phyloP scores from a whole-genome alignment of 2,113 vertebrate genomes.

The Clarias magur region DNA sequence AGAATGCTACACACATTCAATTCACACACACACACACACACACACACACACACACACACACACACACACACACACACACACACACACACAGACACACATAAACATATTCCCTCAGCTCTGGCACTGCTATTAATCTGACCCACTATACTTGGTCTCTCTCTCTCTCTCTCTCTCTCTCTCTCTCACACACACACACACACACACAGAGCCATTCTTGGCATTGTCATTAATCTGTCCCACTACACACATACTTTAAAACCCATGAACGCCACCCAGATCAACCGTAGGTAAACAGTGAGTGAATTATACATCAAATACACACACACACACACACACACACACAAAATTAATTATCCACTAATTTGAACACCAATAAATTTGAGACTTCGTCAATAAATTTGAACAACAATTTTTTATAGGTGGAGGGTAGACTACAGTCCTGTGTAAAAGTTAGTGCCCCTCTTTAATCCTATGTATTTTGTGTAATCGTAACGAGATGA shows the following conservation, averaged over 20 bases:
- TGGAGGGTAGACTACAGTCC: too few relatives aligned
- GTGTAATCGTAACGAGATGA: too few relatives aligned
- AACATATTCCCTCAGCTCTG: neutral
- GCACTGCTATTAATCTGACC: slow-evolving; percentile 33
- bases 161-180: neutral
- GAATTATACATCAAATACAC: neutral
- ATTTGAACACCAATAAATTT: too few relatives aligned
- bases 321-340: neutral
- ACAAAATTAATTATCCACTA: too few relatives aligned
- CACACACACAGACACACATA: slow-evolving; percentile 15
- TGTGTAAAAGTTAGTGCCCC: too few relatives aligned
- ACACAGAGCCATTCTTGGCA: neutral
- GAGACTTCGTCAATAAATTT: too few relatives aligned
- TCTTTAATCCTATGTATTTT: too few relatives aligned
- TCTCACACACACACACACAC: slow-evolving; percentile 64
- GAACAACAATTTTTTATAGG: too few relatives aligned
- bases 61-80: too few relatives aligned
- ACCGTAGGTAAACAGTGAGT: neutral
- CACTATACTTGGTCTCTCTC: slow-evolving; percentile 6
- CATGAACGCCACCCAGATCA: neutral
- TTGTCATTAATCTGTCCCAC: neutral
- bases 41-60: neutral
- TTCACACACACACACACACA: slow-evolving; percentile 25
- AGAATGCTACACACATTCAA: slow-evolving; percentile 21
- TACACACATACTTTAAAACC: slow-evolving; percentile 28